Base-by-base conservation (phyloP, 2,888 invertebrate species). In the Phanerotoma sp. region DNA sequence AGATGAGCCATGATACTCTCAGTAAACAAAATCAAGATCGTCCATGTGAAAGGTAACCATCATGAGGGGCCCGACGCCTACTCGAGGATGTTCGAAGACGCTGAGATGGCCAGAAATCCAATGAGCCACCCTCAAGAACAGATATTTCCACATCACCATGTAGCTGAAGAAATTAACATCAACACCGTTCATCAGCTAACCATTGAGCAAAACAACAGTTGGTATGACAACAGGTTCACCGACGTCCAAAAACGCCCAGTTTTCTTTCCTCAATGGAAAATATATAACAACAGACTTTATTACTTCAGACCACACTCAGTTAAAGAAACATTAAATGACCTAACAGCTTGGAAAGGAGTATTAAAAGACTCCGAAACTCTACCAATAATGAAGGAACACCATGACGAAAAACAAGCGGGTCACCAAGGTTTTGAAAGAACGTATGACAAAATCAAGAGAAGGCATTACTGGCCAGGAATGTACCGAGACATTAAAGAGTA, bases 161-260 rank as follows among this genome's bases (percentile, higher is more conserved):
- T n/a, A n/a, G n/a, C n/a, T n/a, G n/a, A n/a, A n/a, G n/a, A n/a
- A n/a, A n/a, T n/a, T n/a, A n/a, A n/a, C n/a, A n/a, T n/a, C n/a
- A n/a, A n/a, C n/a, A n/a, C n/a, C n/a, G n/a, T n/a, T n/a, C n/a
- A n/a, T n/a, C n/a, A n/a, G n/a, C n/a, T n/a, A n/a, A n/a, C n/a
- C n/a, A n/a, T n/a, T n/a, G n/a, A n/a, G 35, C 68, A 1, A 30
- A 46, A n/a, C n/a, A n/a, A n/a, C n/a, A n/a, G n/a, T 7, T 69
- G 66, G 67, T 35, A 35, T 5, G 35, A 15, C 5, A 35, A 3
- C 5, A 35, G 15, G 15, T n/a, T 35, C 41, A 67, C 49, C 13
- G 9, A 5, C 58, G 53, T 15, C 30, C 61, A 4, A 60, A 67
- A 7, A 53, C 62, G 20, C 66, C 67, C 1, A 41, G 64, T 15